These are phyloP conservation scores for Notoglanidium macrostoma DNA, from an alignment of 2,797 vertebrate species.

Conservation along the genomic window DNA sequence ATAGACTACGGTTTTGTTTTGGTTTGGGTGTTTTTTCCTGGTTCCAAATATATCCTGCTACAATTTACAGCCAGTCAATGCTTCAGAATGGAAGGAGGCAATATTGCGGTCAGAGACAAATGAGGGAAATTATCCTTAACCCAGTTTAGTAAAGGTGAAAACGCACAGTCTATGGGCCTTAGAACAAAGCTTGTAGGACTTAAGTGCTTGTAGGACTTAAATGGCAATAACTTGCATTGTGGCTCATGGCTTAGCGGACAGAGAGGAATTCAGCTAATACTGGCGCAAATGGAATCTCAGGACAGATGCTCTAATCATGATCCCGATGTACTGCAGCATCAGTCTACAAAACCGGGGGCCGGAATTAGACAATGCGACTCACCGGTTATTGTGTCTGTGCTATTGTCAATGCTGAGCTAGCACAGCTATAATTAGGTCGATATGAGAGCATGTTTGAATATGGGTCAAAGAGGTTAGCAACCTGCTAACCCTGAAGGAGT, in stretches of 20 bases:
- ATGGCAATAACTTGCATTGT: slow-evolving; percentile 60
- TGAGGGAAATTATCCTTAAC: slow-evolving; percentile 57
- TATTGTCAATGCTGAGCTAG: slow-evolving; percentile 43
- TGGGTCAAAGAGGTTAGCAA: slow-evolving; percentile 47
- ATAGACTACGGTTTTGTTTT: not conserved
- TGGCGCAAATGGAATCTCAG: slow-evolving; percentile 66
- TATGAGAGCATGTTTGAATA: slow-evolving; percentile 67
- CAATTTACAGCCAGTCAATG: slow-evolving; percentile 35
- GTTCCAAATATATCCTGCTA: slow-evolving; percentile 15
- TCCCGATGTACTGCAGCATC: slow-evolving; percentile 56
- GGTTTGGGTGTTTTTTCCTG: not conserved
- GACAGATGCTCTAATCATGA: slow-evolving; percentile 70
- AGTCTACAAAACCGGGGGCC: slow-evolving; percentile 36
- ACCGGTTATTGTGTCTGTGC: slow-evolving; percentile 38
- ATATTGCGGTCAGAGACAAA: slow-evolving; percentile 45
- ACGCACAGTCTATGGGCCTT: slow-evolving; percentile 41
- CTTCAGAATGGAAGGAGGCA: slow-evolving; percentile 31
- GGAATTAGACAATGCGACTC: slow-evolving; percentile 15
- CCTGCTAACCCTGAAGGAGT: slow-evolving; percentile 61
- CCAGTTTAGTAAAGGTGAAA: slow-evolving; percentile 49
- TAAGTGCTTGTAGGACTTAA: slow-evolving; percentile 52
- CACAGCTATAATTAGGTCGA: slow-evolving; percentile 68
- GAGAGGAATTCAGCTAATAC: slow-evolving; percentile 70
- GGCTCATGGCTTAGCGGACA: slow-evolving; percentile 43
- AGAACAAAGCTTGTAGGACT: slow-evolving; percentile 44